phyloP scores from a whole-genome alignment of 2,797 vertebrate genomes.

The Anas bahamensis region DNA sequence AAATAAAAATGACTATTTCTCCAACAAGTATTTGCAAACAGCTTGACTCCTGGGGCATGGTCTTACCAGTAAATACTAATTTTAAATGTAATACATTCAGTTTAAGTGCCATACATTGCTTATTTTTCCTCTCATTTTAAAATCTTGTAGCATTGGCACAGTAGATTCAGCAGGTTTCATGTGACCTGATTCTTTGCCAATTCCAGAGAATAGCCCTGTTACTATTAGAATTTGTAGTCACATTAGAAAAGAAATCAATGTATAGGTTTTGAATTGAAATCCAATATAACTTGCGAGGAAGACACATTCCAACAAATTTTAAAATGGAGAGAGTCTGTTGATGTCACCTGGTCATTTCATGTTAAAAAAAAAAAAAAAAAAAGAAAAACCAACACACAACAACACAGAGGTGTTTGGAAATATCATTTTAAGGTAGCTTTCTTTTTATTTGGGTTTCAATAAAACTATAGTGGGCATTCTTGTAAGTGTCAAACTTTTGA shows the following conservation, averaged over 20 bases:
- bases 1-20: not conserved
- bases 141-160: not conserved
- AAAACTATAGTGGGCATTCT: not conserved
- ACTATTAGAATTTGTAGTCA: not conserved
- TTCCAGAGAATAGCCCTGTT: not conserved
- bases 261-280: not conserved
- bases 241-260: not conserved
- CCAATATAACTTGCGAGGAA: not conserved
- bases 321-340: not conserved
- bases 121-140: not conserved
- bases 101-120: not conserved
- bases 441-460: not conserved
- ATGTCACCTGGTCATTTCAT: not conserved
- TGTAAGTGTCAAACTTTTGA: not conserved
- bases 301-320: not conserved
- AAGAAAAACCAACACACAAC: not conserved
- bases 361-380: not conserved
- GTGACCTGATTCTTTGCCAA: not conserved
- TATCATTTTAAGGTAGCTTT: not conserved
- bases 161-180: conserved; percentile 19
- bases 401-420: not conserved
- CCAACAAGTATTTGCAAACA: conserved; percentile 66
- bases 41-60: not conserved
- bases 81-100: conserved; percentile 24
- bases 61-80: conserved; percentile 40